Base-by-base conservation (phyloP, 2,888 invertebrate species). In the Vandiemenella viatica region DNA sequence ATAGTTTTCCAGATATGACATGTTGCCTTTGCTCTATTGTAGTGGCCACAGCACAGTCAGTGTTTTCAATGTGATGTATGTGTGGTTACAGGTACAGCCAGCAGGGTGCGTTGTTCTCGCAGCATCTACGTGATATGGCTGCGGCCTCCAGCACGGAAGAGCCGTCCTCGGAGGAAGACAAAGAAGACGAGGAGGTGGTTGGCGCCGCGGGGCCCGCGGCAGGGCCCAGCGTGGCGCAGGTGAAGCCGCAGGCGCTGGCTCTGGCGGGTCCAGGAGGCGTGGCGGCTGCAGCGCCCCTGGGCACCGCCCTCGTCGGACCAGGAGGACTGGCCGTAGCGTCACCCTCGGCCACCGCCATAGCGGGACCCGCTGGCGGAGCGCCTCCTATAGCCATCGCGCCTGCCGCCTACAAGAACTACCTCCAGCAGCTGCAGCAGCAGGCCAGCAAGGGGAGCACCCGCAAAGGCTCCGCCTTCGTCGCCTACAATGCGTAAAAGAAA, bases 321-420 rank as follows among this genome's bases (percentile, higher is more conserved):
- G 67, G 65, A 49, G 72, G 73, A 15, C 55, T 71, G 44, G 68
- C 71, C 1, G 61, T 72, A 15, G 65, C 72, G 0, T 69, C 68
- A 51, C 73, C 73, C 18, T 63, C 65, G 43, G 73, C 71, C 16
- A 71, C 72, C 16, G 71, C 74, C 1, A 65, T 73, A 15, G 71
- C 72, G 18, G 72, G 71, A 26, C 65, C 66, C 17, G 59, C 62
- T 7, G 56, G 58, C 2, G 61, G 60, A 1, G 50, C 37, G 2
- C 46, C 54, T 3, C 53, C 54, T 16, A 18, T 42, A 7, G 42
- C 22, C 13, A 21, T 41, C 16, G 26, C 45, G 5, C 26, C 32
- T 19, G 16, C 37, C 43, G 42, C 47, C 6, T 42, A 41, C 15
- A 47, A 47, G 22, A 32, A 38, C 5, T 47, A 47, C 17, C 17